Evolutionary conservation across 2,888 invertebrate genomes (phyloP), one percentile per base, ranked within the genome.

Genomic region (Aspidiotus rigidus): DNA sequence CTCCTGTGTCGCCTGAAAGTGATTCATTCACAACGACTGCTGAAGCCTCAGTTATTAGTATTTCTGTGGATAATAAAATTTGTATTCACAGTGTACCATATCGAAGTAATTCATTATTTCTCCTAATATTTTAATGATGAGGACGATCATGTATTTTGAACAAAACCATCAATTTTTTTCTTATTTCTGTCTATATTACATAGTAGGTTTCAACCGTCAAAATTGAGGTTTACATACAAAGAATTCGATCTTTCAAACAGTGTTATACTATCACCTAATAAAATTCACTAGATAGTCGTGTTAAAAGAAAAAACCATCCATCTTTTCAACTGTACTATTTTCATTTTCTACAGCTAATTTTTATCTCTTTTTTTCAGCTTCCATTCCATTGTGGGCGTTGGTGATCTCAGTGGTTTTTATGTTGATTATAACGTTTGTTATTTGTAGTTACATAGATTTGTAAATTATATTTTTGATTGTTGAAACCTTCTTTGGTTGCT

Each of bases 1-100:
- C 70, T 28, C 44, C 69, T 10, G 57, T 57, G 44, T 54, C 71
- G 39, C 74, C 74, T 11, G 82, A 81, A 75, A 79, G 82, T 72
- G 88, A 89, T 77, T 86, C 86, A 39, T 86, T 87, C 59, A 82
- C 88, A 57, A 84, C 89, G 71, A 85, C 87, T 16, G 85, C 85
- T 75, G 91, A 92, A 79, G 90, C 93, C 67, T 93, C 94, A 57
- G 88, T 96, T 73, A 83, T 97, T 73, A 94, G 94, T 77, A 93
- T 97, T 76, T 95, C 95, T 40, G 93, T 95, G 53, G 97, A 97
- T 83, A 96, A 96, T 81, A 87, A 88, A 79, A 86, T 94, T 74
- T 88, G 89, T 78, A 87, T 94, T 77, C 93, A 93, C 80, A 88
- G 88, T 77, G 83, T 94, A 79, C 89, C 89, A 63, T 84, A 85